phyloP scores from a whole-genome alignment of 1,140 invertebrate species.

The Lepidostoma basale region DNA sequence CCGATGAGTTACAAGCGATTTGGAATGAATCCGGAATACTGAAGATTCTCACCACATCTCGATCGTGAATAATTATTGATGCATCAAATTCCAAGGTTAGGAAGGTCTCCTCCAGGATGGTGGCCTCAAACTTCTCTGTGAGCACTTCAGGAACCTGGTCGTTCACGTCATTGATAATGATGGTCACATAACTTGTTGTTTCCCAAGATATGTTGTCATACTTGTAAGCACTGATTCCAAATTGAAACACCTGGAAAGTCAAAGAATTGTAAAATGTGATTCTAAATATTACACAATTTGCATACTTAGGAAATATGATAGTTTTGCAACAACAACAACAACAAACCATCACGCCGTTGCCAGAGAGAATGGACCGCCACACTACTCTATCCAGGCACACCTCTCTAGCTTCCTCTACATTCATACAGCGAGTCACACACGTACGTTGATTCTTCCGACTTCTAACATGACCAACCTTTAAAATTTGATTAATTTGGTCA shows the following conservation, averaged over 20 bases:
- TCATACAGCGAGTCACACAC: too few species aligned
- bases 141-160: constrained; percentile 59
- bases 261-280: too few species aligned
- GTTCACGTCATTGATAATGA: constrained; percentile 64
- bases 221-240: constrained; percentile 61
- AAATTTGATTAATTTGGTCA: too few species aligned
- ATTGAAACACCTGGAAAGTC: constrained; percentile 50
- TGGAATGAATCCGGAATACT: not conserved
- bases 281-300: not conserved
- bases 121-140: constrained; percentile 49
- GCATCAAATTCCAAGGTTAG: constrained; percentile 53
- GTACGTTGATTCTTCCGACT: too few species aligned
- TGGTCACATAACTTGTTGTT: constrained; percentile 52
- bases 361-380: too few species aligned
- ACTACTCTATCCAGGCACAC: too few species aligned
- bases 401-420: too few species aligned
- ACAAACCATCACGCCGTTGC: too few species aligned
- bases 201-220: constrained; percentile 51
- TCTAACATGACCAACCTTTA: too few species aligned
- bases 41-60: constrained; percentile 58
- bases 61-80: constrained; percentile 59
- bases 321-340: too few species aligned
- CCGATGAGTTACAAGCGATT: not conserved
- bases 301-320: not conserved
- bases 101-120: constrained; percentile 57